Evolutionary conservation across 2,888 invertebrate genomes (phyloP).

Genomic region (Sclerodermus sp.): DNA sequence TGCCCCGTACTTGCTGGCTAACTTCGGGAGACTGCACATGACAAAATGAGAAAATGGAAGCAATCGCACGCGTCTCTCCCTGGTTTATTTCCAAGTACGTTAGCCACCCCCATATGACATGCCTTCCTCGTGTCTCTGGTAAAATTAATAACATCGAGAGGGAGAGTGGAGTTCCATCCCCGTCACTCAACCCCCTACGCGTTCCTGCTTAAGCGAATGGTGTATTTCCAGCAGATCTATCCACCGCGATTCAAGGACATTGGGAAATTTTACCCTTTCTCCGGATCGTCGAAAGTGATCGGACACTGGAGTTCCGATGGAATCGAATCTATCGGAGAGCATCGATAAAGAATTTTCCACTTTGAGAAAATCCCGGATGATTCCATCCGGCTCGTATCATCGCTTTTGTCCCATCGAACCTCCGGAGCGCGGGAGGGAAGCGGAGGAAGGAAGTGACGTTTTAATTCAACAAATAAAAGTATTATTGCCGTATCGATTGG

Average conservation of each 20-base stretch:
- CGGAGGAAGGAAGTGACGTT: too few species aligned
- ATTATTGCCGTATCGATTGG: too few species aligned
- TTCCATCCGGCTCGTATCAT: too few species aligned
- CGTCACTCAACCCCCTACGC: not conserved
- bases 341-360: not conserved
- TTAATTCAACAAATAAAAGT: too few species aligned
- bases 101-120: not conserved
- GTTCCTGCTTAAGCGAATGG: not conserved
- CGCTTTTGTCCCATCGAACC: too few species aligned
- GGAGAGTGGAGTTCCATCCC: not conserved
- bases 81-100: not conserved
- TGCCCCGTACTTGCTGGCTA: too few species aligned
- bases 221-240: not conserved
- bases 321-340: not conserved
- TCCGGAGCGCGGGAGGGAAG: too few species aligned
- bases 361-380: too few species aligned
- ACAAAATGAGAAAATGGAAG: not conserved
- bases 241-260: not conserved
- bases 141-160: conserved; percentile 4
- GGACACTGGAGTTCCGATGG: conserved; percentile 3
- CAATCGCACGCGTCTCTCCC: not conserved
- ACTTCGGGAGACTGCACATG: not conserved
- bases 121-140: not conserved
- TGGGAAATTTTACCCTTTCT: not conserved
- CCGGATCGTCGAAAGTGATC: not conserved